phyloP scores from a whole-genome alignment of 2,888 invertebrate genomes.

The Euspilapteryx auroguttella region DNA sequence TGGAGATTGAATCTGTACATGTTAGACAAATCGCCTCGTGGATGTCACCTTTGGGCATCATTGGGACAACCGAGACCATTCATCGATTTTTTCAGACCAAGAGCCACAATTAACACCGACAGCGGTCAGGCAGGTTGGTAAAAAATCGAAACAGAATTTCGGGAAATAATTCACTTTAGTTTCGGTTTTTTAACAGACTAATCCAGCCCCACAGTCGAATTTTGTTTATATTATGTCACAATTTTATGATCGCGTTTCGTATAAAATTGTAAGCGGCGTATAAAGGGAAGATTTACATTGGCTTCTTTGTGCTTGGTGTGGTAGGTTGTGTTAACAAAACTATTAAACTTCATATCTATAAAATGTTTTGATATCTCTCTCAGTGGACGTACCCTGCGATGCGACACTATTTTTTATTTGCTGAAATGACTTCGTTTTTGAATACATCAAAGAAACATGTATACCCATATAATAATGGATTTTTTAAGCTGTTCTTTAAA shows the following conservation, averaged over 20 bases:
- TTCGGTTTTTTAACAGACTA: too few relatives aligned
- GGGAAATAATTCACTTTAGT: too few relatives aligned
- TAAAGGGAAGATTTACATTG: constrained; percentile 46
- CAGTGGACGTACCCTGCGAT: constrained; percentile 28
- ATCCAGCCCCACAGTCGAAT: too few relatives aligned
- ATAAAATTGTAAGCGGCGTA: too few relatives aligned
- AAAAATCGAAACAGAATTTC: constrained; percentile 23
- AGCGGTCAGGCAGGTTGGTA: constrained; percentile 45
- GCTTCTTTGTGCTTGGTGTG: constrained; percentile 35
- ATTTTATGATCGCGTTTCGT: constrained; percentile 37
- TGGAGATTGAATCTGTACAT: constrained; percentile 39
- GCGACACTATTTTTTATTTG: too few relatives aligned
- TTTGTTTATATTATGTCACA: constrained; percentile 49
- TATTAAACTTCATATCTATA: constrained; percentile 51
- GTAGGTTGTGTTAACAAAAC: constrained; percentile 52
- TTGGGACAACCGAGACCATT: constrained; percentile 25
- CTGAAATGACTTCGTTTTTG: constrained; percentile 19
- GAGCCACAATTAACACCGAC: constrained; percentile 45
- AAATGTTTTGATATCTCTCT: constrained; percentile 58
- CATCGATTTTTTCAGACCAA: constrained; percentile 42
- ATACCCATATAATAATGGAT: too few relatives aligned
- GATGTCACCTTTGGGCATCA: too few relatives aligned
- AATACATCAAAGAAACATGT: too few relatives aligned
- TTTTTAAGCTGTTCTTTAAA: too few relatives aligned
- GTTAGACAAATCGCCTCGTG: constrained; percentile 48